These are phyloP conservation scores for Euzophera pinguis DNA, from an alignment of 2,888 invertebrate species.

Conservation along the genomic window DNA sequence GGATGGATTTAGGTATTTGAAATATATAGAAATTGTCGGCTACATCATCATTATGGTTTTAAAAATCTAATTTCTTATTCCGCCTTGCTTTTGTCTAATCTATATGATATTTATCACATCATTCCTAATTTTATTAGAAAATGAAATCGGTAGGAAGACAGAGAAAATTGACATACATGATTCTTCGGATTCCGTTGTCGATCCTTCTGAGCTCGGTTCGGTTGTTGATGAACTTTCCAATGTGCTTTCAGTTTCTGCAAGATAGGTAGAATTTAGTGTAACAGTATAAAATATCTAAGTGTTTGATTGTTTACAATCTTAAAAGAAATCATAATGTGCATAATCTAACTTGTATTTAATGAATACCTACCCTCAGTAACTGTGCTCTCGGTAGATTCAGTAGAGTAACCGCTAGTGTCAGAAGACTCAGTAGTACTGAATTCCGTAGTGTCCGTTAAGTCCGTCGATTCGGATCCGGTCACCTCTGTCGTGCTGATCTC, in stretches of 20 bases:
- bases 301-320: no score
- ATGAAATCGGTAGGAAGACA: no score
- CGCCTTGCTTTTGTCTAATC: no score
- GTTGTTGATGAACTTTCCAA: conserved; percentile 25
- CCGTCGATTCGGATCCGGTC: conserved; percentile 18
- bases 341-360: neutral
- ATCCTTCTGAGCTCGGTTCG: conserved; percentile 24
- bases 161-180: conserved; percentile 21
- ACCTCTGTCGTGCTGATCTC: conserved; percentile 15
- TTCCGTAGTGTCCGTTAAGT: neutral
- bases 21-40: no score
- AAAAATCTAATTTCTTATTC: no score
- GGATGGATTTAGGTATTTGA: no score
- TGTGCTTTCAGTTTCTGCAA: conserved; percentile 25
- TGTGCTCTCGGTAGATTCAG: conserved; percentile 15
- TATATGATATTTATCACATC: no score
- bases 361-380: conserved; percentile 21
- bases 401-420: conserved; percentile 11
- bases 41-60: no score
- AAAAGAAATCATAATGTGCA: no score
- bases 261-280: conserved; percentile 10
- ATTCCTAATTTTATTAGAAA: no score
- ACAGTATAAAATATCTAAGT: no score
- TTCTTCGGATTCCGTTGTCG: conserved; percentile 19
- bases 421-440: conserved; percentile 9